A percentile compares a stretch with the other conserved stretches of the same genome.
Conservation (phyloP, 2,797 vertebrate genomes). For the Ctenosaura bakeri region DNA sequence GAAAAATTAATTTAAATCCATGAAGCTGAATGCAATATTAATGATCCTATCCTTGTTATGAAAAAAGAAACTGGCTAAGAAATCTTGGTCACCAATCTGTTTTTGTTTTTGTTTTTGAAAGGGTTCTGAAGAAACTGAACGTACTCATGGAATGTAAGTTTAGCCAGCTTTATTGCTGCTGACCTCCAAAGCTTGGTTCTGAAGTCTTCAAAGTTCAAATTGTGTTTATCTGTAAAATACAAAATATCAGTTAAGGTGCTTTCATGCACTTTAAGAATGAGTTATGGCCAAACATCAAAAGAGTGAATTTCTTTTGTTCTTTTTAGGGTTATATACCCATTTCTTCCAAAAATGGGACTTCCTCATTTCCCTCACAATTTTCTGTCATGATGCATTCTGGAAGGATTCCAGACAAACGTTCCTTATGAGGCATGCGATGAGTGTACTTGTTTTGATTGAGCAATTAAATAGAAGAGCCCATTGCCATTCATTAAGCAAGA, state of each 20-base stretch:
- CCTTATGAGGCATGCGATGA: background rate
- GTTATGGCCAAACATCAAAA: background rate
- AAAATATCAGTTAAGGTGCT: background rate
- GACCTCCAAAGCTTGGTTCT: background rate
- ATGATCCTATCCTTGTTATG: constrained; percentile 75
- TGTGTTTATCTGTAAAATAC: background rate
- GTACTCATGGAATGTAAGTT: background rate
- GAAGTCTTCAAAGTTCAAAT: background rate
- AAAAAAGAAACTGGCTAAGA: constrained; percentile 77
- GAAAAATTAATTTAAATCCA: constrained; percentile 71
- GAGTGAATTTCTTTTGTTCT: background rate
- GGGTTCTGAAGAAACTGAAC: constrained; percentile 12
- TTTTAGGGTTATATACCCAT: background rate
- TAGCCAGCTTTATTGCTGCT: constrained; percentile 1
- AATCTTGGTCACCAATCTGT: constrained; percentile 74
- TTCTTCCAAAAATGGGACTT: background rate
- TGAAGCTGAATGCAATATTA: constrained; percentile 74
- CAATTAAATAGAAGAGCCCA: background rate
- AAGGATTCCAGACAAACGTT: background rate
- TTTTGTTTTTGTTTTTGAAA: constrained; percentile 55
- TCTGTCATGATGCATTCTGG: background rate
- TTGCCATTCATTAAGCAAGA: background rate
- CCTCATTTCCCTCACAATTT: background rate
- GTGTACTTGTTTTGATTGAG: background rate
- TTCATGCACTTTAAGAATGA: background rate